A percentile compares a stretch with the other conserved stretches of the same genome.
Evolutionary conservation across 2,797 vertebrate species (phyloP).

Genomic region (Petrocephalus sullivani): DNA sequence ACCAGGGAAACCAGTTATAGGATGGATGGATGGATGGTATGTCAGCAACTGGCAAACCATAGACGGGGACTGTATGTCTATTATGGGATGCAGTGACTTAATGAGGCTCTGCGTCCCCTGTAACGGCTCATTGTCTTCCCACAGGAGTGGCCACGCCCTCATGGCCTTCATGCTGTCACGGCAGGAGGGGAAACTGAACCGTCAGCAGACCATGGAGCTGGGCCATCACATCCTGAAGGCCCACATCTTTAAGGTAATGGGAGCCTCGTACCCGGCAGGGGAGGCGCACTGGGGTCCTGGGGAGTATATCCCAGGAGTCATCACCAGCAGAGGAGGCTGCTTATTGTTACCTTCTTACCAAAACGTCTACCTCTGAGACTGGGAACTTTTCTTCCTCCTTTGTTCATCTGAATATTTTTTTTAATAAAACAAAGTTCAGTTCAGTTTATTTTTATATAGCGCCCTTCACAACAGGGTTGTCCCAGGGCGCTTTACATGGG

Average conservation of each 20-base stretch:
- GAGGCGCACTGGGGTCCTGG: neutral
- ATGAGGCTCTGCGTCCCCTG: neutral
- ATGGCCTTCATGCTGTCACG: slow-evolving; percentile 98
- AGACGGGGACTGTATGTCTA: neutral
- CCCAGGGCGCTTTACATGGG: no score
- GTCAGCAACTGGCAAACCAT: neutral
- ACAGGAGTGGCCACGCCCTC: slow-evolving; percentile 89
- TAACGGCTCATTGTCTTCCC: neutral
- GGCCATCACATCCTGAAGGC: slow-evolving; percentile 98
- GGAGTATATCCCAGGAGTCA: neutral
- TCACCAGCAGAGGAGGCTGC: neutral
- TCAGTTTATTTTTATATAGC: no score
- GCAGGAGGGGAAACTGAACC: slow-evolving; percentile 92
- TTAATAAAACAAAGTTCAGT: neutral
- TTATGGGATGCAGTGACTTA: neutral
- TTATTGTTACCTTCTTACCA: neutral
- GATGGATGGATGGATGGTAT: neutral
- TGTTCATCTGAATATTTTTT: neutral
- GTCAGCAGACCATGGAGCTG: slow-evolving; percentile 97
- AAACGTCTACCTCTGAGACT: neutral
- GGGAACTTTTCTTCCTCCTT: neutral
- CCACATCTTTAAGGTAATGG: slow-evolving; percentile 93
- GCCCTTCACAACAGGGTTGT: no score
- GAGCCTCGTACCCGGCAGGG: neutral
- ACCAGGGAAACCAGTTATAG: neutral